These are phyloP conservation scores for Petrocephalus schoutedeni DNA, from an alignment of 2,797 vertebrate species.

Conservation along the genomic window DNA sequence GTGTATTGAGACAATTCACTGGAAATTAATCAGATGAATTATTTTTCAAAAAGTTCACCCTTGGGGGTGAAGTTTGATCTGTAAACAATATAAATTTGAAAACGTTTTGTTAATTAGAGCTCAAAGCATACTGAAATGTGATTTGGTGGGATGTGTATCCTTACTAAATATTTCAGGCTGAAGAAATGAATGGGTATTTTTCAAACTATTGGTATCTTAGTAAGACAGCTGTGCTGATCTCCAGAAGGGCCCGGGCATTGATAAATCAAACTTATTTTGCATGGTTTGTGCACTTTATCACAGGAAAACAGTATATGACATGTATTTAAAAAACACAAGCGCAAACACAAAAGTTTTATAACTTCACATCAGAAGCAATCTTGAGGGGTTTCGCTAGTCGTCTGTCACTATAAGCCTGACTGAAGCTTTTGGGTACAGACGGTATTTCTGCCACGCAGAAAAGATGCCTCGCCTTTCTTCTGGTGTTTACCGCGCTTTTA, in stretches of 20 bases:
- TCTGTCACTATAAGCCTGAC: neutral
- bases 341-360: neutral
- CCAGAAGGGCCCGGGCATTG: neutral
- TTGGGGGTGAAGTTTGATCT: neutral
- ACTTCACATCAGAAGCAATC: neutral
- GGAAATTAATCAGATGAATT: neutral
- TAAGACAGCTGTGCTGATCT: neutral
- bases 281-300: neutral
- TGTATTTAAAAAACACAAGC: neutral
- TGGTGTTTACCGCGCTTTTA: slow-evolving; percentile 37
- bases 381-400: neutral
- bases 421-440: neutral
- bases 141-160: neutral
- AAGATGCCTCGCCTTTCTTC: neutral
- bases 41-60: neutral
- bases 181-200: neutral
- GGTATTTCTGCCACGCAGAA: neutral
- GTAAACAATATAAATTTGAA: neutral
- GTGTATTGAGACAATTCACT: neutral
- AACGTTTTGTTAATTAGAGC: neutral
- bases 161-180: neutral
- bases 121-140: neutral
- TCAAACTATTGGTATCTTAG: neutral
- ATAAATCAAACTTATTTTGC: neutral
- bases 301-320: neutral